Conservation (phyloP, 2,113 vertebrate genomes). For the Onychorhynchus coronatus region DNA sequence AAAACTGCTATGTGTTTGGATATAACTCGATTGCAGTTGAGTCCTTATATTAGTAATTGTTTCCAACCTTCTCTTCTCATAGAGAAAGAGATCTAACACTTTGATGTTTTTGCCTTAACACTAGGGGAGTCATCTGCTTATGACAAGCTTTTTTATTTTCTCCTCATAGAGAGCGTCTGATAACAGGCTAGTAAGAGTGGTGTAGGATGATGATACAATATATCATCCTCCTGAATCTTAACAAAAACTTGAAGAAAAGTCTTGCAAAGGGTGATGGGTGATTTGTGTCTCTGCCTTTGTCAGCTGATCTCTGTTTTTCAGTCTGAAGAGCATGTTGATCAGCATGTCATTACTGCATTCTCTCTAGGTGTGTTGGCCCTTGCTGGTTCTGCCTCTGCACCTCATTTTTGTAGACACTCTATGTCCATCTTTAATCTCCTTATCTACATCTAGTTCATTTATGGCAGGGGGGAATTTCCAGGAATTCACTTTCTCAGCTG, state of each 20-base stretch:
- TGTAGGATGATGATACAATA: not conserved
- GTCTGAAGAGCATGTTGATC: rapidly evolving
- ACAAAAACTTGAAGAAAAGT: not conserved
- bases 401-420: not conserved
- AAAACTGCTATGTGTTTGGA: not conserved
- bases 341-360: rapidly evolving
- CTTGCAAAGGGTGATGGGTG: not conserved
- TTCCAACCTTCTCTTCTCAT: not conserved
- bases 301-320: not conserved
- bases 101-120: not conserved
- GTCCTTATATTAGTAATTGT: not conserved
- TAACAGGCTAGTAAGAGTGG: not conserved
- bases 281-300: not conserved
- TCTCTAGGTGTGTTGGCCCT: not conserved
- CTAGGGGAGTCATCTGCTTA: not conserved
- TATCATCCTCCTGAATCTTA: not conserved
- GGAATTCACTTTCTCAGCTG: not conserved
- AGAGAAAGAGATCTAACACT: not conserved
- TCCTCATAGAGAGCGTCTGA: not conserved
- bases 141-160: not conserved
- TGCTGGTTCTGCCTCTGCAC: not conserved
- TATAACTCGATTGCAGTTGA: not conserved
- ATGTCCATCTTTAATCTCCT: not conserved
- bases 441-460: not conserved
- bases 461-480: not conserved